Conservation (phyloP, 2,888 invertebrate species). For the Drosophila austrosaltans region DNA sequence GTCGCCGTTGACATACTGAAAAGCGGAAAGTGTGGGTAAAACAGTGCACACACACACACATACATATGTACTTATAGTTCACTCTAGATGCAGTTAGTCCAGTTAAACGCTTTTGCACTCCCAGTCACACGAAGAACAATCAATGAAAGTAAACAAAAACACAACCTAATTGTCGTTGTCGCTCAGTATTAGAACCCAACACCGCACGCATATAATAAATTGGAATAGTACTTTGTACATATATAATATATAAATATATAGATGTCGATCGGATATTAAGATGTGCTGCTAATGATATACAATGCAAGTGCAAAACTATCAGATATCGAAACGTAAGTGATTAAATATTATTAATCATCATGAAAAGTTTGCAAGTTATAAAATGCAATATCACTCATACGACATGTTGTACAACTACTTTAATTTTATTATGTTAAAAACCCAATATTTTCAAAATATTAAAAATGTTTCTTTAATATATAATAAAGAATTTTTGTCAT, state of each 20-base stretch:
- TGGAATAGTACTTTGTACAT: background rate
- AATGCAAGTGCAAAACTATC: background rate
- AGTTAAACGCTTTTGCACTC: conserved; percentile 2
- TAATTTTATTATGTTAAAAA: background rate
- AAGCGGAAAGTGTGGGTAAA: background rate
- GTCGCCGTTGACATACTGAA: conserved; percentile 3
- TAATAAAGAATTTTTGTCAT: no score
- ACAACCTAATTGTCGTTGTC: background rate
- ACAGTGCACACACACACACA: background rate
- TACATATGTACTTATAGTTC: background rate
- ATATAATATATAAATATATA: background rate
- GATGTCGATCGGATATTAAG: background rate
- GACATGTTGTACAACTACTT: background rate
- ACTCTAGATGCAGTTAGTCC: background rate
- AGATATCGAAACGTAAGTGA: background rate
- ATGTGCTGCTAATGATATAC: background rate
- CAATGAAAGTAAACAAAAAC: conserved; percentile 3
- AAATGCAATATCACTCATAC: background rate
- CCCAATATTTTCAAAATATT: no score
- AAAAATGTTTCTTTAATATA: no score
- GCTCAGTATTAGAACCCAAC: background rate
- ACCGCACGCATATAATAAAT: background rate
- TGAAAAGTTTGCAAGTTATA: no score
- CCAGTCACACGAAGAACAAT: background rate
- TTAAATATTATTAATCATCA: background rate